These are phyloP conservation scores for Xylota sylvarum DNA, from an alignment of 2,888 invertebrate genomes.

Conservation along the genomic window DNA sequence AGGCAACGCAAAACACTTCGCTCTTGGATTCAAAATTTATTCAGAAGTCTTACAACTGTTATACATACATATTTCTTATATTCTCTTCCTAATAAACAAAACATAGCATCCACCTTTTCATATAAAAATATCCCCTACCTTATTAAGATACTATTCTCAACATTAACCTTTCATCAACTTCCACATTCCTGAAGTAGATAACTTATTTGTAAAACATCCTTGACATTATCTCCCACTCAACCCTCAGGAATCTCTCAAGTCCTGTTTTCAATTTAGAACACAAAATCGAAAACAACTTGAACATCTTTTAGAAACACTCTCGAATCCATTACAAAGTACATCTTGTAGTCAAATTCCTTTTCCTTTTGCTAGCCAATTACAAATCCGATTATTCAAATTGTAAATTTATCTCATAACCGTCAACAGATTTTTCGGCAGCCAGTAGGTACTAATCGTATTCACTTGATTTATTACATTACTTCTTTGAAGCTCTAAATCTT, in stretches of 20 bases:
- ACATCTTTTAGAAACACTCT: neutral
- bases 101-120: too few species aligned
- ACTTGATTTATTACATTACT: slow-evolving; percentile 56
- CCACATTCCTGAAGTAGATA: neutral
- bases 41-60: too few species aligned
- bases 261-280: neutral
- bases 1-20: too few species aligned
- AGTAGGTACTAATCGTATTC: slow-evolving; percentile 34
- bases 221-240: neutral
- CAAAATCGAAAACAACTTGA: slow-evolving; percentile 3
- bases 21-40: too few species aligned
- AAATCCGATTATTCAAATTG: slow-evolving; percentile 54
- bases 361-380: slow-evolving; percentile 15
- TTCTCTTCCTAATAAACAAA: too few species aligned
- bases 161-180: neutral
- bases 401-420: slow-evolving; percentile 9
- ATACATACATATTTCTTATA: too few species aligned
- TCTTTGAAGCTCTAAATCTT: slow-evolving; percentile 21
- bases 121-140: too few species aligned
- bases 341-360: neutral
- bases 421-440: slow-evolving; percentile 14
- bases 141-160: neutral
- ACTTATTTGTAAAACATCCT: neutral
- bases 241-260: neutral
- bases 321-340: neutral